Evolutionary conservation across 1,140 invertebrate species (phyloP).

Genomic region (Sycophila sp.): DNA sequence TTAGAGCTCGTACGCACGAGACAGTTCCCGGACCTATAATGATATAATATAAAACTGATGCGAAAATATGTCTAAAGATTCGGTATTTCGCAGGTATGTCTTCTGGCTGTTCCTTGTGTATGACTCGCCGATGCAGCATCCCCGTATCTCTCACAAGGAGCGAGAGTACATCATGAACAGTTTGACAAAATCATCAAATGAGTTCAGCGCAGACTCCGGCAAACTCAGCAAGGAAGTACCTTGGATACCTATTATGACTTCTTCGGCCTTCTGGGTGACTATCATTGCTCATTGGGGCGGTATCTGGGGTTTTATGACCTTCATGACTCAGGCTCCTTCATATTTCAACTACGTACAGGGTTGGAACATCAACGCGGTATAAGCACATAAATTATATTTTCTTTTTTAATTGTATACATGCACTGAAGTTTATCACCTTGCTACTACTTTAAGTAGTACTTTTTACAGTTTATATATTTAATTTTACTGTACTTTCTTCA

Average conservation of each 20-base stretch:
- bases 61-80: neutral
- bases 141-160: constrained; percentile 77
- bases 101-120: constrained; percentile 73
- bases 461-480: too few relatives aligned
- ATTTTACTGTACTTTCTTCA: too few relatives aligned
- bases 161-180: constrained; percentile 70
- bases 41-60: too few relatives aligned
- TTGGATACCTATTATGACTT: constrained; percentile 79
- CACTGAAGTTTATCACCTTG: too few relatives aligned
- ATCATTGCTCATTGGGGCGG: constrained; percentile 81
- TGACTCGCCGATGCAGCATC: constrained; percentile 78
- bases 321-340: constrained; percentile 85
- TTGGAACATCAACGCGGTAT: constrained; percentile 81
- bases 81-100: constrained; percentile 47
- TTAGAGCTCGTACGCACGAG: too few relatives aligned
- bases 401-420: too few relatives aligned
- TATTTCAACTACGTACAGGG: constrained; percentile 87
- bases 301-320: constrained; percentile 87
- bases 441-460: too few relatives aligned
- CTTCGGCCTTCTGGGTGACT: constrained; percentile 81
- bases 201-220: constrained; percentile 50
- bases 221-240: constrained; percentile 67
- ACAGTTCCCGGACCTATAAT: too few relatives aligned
- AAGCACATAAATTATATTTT: too few relatives aligned
- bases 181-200: constrained; percentile 64